Conservation (phyloP, 2,113 vertebrate genomes). For the Cariama cristata region DNA sequence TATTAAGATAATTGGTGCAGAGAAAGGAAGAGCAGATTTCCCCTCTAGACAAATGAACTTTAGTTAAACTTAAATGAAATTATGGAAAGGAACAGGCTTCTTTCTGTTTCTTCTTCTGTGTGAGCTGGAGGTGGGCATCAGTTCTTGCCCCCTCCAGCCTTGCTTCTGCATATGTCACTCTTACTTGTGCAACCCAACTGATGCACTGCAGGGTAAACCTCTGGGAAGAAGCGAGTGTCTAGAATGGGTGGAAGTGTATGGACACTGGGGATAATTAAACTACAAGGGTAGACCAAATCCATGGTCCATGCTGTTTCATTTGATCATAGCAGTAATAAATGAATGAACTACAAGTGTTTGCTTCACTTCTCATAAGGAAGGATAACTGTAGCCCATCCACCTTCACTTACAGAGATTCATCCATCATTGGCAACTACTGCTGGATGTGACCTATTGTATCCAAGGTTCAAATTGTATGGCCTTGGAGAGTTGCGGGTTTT, state of each 20-base stretch:
- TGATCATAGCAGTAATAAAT: background rate
- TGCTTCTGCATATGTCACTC: background rate
- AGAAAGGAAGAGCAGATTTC: background rate
- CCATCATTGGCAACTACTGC: background rate
- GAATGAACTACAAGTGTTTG: background rate
- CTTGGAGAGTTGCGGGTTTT: background rate
- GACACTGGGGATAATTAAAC: background rate
- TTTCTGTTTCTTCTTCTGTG: background rate
- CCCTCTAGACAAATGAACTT: background rate
- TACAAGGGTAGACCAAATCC: background rate
- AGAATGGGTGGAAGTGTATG: background rate
- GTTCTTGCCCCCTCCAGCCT: background rate
- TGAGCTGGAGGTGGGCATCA: background rate
- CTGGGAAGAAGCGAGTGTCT: background rate
- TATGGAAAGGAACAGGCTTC: background rate
- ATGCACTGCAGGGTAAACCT: background rate
- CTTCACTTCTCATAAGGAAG: background rate
- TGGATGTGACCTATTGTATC: background rate
- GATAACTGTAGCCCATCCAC: background rate
- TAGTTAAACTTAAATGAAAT: background rate
- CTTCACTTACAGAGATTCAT: background rate
- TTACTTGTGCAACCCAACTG: fast-evolving
- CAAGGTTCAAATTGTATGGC: background rate
- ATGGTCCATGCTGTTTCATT: background rate
- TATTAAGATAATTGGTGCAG: slow-evolving; percentile 26